Conservation (phyloP, 2,888 invertebrate species). For the Candidula unifasciata region DNA sequence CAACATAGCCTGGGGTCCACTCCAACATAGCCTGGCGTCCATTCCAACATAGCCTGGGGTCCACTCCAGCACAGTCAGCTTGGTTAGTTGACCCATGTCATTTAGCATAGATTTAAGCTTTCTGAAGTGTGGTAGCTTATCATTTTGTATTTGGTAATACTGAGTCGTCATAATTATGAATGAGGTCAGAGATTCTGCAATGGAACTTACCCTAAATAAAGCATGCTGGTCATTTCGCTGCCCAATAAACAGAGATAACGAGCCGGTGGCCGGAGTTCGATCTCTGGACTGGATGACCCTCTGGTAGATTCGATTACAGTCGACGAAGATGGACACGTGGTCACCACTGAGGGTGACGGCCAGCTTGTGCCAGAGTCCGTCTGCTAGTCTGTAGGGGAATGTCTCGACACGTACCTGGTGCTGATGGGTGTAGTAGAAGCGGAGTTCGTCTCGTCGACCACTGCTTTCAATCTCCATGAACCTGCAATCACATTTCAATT, state of each 20-base stretch:
- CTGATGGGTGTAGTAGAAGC: conserved; percentile 73
- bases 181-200: neutral
- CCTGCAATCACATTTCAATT: too few relatives aligned
- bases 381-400: conserved; percentile 88
- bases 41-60: too few relatives aligned
- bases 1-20: too few relatives aligned
- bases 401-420: conserved; percentile 83
- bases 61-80: too few relatives aligned
- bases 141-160: too few relatives aligned
- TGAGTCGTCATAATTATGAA: too few relatives aligned
- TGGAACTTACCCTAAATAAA: conserved; percentile 87
- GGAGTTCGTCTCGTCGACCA: conserved; percentile 87
- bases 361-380: conserved; percentile 91
- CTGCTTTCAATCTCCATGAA: conserved; percentile 94
- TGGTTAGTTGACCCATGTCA: too few relatives aligned
- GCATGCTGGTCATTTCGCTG: conserved; percentile 91
- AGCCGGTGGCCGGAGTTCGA: conserved; percentile 80
- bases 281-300: conserved; percentile 85
- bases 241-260: conserved; percentile 86
- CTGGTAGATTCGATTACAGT: conserved; percentile 91
- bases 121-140: too few relatives aligned
- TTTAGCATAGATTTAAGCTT: too few relatives aligned
- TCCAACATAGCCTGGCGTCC: too few relatives aligned
- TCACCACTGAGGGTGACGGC: conserved; percentile 90
- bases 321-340: conserved; percentile 87